These are phyloP conservation scores for Platyscapa corneri DNA, from an alignment of 1,140 invertebrate genomes.

Conservation along the genomic window DNA sequence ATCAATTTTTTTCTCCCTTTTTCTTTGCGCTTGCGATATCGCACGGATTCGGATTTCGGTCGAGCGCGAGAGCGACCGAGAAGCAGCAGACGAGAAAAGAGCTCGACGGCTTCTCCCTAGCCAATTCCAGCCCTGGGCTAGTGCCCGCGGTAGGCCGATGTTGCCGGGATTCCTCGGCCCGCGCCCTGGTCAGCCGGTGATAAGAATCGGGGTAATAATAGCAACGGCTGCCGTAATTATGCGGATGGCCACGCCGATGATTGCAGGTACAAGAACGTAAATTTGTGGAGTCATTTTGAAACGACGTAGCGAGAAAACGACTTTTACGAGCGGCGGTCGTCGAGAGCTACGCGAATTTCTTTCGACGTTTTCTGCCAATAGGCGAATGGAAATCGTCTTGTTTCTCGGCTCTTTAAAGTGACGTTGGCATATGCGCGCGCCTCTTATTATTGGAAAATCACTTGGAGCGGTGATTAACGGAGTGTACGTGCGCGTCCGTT, in stretches of 20 bases:
- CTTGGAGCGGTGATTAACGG: constrained; percentile 44
- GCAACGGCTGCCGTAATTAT: not conserved
- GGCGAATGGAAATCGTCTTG: constrained; percentile 35
- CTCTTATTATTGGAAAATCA: constrained; percentile 48
- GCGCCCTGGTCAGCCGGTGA: not conserved
- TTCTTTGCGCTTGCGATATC: not conserved
- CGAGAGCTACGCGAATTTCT: constrained; percentile 20
- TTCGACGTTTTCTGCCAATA: constrained; percentile 31
- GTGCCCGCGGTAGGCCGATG: too few relatives aligned
- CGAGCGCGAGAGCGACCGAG: not conserved
- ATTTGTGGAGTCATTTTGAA: constrained; percentile 55
- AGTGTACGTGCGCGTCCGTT: constrained; percentile 14
- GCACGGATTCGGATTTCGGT: not conserved
- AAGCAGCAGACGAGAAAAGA: not conserved
- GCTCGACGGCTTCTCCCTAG: not conserved
- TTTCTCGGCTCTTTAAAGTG: not conserved
- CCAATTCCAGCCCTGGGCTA: not conserved
- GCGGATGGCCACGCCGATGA: not conserved
- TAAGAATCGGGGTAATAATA: not conserved
- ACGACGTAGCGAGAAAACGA: constrained; percentile 56
- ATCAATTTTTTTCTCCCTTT: not conserved
- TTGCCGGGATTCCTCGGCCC: too few relatives aligned
- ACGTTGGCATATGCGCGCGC: not conserved
- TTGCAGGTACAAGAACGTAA: constrained; percentile 45
- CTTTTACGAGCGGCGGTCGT: constrained; percentile 54